These are phyloP conservation scores for Dynastes tityus DNA, from an alignment of 2,888 invertebrate species.

Conservation along the genomic window DNA sequence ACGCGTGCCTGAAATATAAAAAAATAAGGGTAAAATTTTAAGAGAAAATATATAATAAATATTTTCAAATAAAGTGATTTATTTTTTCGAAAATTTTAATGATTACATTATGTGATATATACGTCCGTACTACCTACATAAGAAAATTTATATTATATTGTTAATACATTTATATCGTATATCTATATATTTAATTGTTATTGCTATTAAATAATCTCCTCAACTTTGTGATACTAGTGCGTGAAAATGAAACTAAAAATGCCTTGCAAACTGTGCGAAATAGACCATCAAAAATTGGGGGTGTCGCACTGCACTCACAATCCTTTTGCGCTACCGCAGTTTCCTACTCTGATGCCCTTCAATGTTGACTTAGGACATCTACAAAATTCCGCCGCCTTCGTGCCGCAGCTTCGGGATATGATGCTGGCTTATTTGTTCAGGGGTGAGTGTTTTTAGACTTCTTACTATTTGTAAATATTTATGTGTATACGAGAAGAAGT, in stretches of 20 bases:
- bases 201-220: conserved; percentile 13
- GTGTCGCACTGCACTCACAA: conserved; percentile 65
- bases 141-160: conserved; percentile 18
- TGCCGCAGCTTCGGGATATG: conserved; percentile 77
- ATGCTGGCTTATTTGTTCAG: conserved; percentile 77
- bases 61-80: conserved; percentile 23
- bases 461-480: conserved; percentile 27
- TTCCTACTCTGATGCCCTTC: conserved; percentile 61
- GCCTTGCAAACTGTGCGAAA: conserved; percentile 68
- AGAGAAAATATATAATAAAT: conserved; percentile 5
- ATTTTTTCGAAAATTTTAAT: conserved; percentile 33
- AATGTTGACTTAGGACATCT: conserved; percentile 65
- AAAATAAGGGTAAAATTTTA: conserved; percentile 30
- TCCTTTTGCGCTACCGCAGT: conserved; percentile 60
- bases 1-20: conserved; percentile 38
- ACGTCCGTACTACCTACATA: conserved; percentile 36
- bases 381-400: conserved; percentile 72
- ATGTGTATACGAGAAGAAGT: conserved; percentile 2
- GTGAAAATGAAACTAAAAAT: conserved; percentile 63
- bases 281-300: conserved; percentile 64
- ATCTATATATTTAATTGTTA: neutral
- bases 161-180: conserved; percentile 6
- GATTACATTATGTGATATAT: conserved; percentile 34
- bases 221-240: conserved; percentile 49
- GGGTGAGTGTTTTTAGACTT: conserved; percentile 70